Base-by-base conservation (phyloP, 2,113 vertebrate genomes). In the Cebidichthys violaceus region DNA sequence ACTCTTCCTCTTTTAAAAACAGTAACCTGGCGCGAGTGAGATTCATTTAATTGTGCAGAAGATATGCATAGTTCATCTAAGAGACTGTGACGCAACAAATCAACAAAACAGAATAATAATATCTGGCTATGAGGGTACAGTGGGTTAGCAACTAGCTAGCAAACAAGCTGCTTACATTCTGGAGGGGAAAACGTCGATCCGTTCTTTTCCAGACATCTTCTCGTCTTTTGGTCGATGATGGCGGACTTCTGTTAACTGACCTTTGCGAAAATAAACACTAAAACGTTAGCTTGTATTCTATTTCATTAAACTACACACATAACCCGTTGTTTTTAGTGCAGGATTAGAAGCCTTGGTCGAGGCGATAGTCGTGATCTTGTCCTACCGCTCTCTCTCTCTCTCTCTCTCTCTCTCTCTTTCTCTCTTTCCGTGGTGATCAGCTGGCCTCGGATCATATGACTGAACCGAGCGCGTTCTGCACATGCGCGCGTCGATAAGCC, bases 161-260 rank as follows among this genome's bases (percentile, higher is more conserved):
- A 64, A 83, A 86, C 75, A 67, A 83, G 71, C 70, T 87, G 96
- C 98, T 97, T 94, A 99, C 98, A 99, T 99, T 93, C 98, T 96
- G 62, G 98, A 99, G 4, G 98, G 98, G 90, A 99, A 99, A 78
- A 99, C 88, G 91, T 99, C 98, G 92, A 99, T 97, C 92, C 97
- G 94, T 7, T 99, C 98, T 92, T 99, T 99, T 88, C 95, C 96
- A 76, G 98, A 98, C 98, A 99, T 99, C 84, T 89, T 99, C 70
- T 78, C 94, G 89, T 79, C 43, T 52, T 89, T 86, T 55, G 73
- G 67, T 90, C 75, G 86, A 86, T 60, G 35, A 31, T 52, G 27
- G 18, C 1, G 7, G 13, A 29, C 4, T 82, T 76, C 22, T 61
- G 20, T 65, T 77, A 1, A 41, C 14, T 57, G 41, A 7, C 9